A percentile compares a stretch with the other conserved stretches of the same genome.
Conservation (phyloP, 2,888 invertebrate genomes). For the Keiferia lycopersicella region DNA sequence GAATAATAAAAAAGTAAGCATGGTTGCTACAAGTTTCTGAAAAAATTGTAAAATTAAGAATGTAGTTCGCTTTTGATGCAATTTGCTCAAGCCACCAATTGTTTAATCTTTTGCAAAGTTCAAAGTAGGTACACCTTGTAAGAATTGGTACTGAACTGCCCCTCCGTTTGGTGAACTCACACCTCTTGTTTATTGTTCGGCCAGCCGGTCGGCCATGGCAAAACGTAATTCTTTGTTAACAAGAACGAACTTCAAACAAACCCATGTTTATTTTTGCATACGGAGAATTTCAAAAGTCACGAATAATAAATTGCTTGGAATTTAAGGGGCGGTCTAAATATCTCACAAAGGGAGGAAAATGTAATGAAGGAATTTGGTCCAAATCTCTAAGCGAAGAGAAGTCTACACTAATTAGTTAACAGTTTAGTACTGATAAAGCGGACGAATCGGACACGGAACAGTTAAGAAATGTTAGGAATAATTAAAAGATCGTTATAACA, state of each 20-base stretch:
- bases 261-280: constrained; percentile 27
- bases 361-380: background rate
- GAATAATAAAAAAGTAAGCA: no score
- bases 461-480: constrained; percentile 3
- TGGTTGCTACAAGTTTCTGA: no score
- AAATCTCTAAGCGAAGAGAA: no score
- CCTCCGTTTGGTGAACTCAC: constrained; percentile 28
- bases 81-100: no score
- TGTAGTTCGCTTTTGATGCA: no score
- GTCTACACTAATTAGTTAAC: no score
- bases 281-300: constrained; percentile 26
- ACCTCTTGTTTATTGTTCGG: constrained; percentile 30
- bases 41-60: no score
- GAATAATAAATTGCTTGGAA: background rate
- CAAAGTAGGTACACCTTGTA: no score
- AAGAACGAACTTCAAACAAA: constrained; percentile 35
- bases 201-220: constrained; percentile 38
- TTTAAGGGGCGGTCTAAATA: background rate
- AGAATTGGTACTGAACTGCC: background rate
- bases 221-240: constrained; percentile 48
- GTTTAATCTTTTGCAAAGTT: no score
- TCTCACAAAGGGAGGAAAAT: background rate
- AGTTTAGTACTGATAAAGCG: background rate
- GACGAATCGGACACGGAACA: background rate
- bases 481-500: constrained; percentile 22